phyloP scores from a whole-genome alignment of 2,113 vertebrate genomes.

The Callaeas wilsoni region DNA sequence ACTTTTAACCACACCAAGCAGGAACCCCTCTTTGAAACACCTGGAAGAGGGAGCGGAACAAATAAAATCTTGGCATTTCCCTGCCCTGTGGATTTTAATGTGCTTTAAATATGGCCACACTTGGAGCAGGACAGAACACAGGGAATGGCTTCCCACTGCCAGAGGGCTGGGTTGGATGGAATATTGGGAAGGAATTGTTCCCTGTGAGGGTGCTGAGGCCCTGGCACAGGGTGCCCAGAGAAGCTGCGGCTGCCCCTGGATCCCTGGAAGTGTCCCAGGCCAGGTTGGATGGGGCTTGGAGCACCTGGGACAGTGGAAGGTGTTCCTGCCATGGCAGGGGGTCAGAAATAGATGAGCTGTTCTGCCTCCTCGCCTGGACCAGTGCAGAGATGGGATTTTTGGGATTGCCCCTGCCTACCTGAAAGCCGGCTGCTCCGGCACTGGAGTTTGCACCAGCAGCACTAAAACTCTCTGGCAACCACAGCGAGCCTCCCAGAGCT shows the following conservation, averaged over 20 bases:
- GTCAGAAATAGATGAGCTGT: neutral
- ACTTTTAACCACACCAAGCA: neutral
- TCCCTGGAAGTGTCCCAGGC: neutral
- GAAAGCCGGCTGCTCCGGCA: neutral
- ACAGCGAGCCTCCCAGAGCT: rapidly evolving
- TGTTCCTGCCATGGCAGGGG: neutral
- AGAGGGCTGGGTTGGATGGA: neutral
- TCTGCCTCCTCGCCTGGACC: neutral
- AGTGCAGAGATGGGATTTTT: neutral
- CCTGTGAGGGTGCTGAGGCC: neutral
- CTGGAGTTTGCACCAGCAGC: neutral
- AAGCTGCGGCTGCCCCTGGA: neutral
- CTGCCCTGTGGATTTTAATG: neutral
- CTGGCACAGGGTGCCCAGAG: neutral
- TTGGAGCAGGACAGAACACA: neutral
- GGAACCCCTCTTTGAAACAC: neutral
- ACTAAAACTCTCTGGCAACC: neutral
- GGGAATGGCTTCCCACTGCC: neutral
- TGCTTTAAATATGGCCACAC: neutral
- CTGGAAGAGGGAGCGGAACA: neutral
- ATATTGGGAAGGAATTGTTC: neutral
- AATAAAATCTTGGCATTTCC: neutral
- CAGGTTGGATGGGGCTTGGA: rapidly evolving
- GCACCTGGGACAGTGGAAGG: neutral
- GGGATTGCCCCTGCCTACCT: neutral